phyloP scores from a whole-genome alignment of 2,797 vertebrate genomes.

The Sebastes matsubarae region DNA sequence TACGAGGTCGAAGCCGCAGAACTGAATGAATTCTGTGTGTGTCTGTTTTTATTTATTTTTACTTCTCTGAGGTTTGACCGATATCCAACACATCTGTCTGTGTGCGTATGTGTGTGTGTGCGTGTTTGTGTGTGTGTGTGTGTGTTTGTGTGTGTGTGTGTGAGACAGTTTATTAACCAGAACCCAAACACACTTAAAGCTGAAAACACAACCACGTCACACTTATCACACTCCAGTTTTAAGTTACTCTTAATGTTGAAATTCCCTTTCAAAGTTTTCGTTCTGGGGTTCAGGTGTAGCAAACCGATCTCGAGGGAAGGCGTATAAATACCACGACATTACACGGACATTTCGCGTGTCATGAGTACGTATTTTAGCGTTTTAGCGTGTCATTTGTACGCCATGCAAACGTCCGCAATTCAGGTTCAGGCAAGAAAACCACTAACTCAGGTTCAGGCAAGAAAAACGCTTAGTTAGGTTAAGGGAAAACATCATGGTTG shows the following conservation, averaged over 20 bases:
- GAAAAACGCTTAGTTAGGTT: too few relatives aligned
- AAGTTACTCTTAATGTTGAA: neutral
- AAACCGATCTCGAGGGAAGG: too few relatives aligned
- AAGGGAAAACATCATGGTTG: too few relatives aligned
- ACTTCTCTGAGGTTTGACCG: conserved; percentile 52
- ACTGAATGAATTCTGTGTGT: conserved; percentile 41
- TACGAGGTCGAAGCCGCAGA: conserved; percentile 40
- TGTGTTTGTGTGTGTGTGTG: conserved; percentile 4
- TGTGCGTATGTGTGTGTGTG: neutral
- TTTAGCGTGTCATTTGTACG: too few relatives aligned
- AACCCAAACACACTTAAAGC: conserved; percentile 15
- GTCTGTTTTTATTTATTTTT: conserved; percentile 56
- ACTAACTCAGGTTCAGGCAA: too few relatives aligned
- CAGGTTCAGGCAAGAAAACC: too few relatives aligned
- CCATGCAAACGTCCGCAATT: too few relatives aligned
- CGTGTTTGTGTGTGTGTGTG: neutral
- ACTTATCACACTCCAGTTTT: neutral
- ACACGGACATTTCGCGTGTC: too few relatives aligned
- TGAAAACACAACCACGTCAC: neutral
- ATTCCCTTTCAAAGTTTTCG: neutral
- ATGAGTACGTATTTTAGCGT: too few relatives aligned
- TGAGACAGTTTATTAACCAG: neutral
- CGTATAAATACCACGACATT: too few relatives aligned
- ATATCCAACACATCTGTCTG: conserved; percentile 22
- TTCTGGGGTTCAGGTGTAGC: too few relatives aligned